Conservation (phyloP, 2,888 invertebrate species). For the Drosophila meridiana region DNA sequence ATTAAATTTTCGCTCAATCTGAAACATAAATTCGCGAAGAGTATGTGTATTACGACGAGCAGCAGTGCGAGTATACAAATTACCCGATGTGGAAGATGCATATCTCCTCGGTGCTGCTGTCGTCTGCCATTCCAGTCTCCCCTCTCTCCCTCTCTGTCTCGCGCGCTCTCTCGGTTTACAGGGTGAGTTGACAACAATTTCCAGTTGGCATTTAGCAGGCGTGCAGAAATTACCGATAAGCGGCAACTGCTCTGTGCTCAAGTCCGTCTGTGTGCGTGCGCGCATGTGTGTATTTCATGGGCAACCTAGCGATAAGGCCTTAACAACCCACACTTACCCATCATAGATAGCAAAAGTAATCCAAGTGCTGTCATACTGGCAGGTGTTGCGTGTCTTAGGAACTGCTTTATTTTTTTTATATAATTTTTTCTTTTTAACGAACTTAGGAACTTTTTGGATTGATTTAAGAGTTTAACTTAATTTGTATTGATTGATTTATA, state of each 20-base stretch:
- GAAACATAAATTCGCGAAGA: conserved; percentile 31
- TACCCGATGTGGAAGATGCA: conserved; percentile 9
- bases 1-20: conserved; percentile 66
- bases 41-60: conserved; percentile 12
- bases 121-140: neutral
- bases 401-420: conserved; percentile 39
- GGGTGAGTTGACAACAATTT: conserved; percentile 38
- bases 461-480: conserved; percentile 1
- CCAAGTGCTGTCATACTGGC: conserved; percentile 73
- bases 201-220: conserved; percentile 54
- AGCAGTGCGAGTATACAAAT: conserved; percentile 23
- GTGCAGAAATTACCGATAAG: conserved; percentile 55
- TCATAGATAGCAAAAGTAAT: conserved; percentile 80
- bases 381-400: conserved; percentile 49
- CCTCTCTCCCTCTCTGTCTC: neutral
- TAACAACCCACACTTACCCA: conserved; percentile 74
- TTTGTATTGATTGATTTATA: conserved; percentile 6
- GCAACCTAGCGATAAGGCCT: conserved; percentile 48
- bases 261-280: neutral
- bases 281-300: conserved; percentile 41
- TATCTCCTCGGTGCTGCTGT: conserved; percentile 3
- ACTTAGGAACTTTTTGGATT: conserved; percentile 25
- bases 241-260: neutral
- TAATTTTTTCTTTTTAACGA: conserved; percentile 5
- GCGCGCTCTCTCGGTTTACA: conserved; percentile 7